Percentiles rank a stretch among this genome's conserved stretches.
phyloP scores from a whole-genome alignment of 92 coral and sea anemone genomes.

The Bergia sp. region DNA sequence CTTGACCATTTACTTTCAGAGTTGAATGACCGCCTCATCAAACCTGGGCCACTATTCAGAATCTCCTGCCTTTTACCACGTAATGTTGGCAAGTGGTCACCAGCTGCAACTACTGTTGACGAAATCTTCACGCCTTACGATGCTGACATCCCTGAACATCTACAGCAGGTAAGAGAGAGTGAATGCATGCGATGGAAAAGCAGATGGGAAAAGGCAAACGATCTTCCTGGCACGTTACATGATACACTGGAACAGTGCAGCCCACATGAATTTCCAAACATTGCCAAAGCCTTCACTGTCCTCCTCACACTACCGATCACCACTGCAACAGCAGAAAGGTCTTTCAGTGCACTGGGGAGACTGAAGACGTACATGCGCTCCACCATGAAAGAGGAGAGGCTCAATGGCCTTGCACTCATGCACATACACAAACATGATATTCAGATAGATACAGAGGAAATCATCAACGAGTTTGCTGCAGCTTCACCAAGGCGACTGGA shows the following conservation, averaged over 20 bases:
- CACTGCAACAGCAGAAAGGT: slow-evolving; percentile 42
- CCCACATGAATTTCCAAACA: slow-evolving; percentile 38
- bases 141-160: slow-evolving; percentile 33
- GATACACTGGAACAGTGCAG: slow-evolving; percentile 40
- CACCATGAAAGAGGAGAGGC: slow-evolving; percentile 43
- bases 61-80: slow-evolving; percentile 36
- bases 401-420: slow-evolving; percentile 31
- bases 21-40: slow-evolving; percentile 34
- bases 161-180: slow-evolving; percentile 41
- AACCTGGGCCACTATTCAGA: slow-evolving; percentile 36
- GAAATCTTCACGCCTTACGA: slow-evolving; percentile 40
- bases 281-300: slow-evolving; percentile 37
- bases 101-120: slow-evolving; percentile 37
- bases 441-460: slow-evolving; percentile 32
- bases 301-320: slow-evolving; percentile 41
- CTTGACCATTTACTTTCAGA: slow-evolving; percentile 38
- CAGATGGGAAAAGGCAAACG: slow-evolving; percentile 37
- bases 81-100: slow-evolving; percentile 37
- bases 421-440: slow-evolving; percentile 28
- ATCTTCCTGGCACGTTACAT: slow-evolving; percentile 39
- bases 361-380: slow-evolving; percentile 43
- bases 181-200: slow-evolving; percentile 39
- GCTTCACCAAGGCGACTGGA: slow-evolving; percentile 40
- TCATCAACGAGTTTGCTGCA: slow-evolving; percentile 38
- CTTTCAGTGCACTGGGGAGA: slow-evolving; percentile 40